Percentiles rank a stretch among this genome's conserved stretches.
Conservation (phyloP, 2,888 invertebrate species). For the Perizoma affinitatum region DNA sequence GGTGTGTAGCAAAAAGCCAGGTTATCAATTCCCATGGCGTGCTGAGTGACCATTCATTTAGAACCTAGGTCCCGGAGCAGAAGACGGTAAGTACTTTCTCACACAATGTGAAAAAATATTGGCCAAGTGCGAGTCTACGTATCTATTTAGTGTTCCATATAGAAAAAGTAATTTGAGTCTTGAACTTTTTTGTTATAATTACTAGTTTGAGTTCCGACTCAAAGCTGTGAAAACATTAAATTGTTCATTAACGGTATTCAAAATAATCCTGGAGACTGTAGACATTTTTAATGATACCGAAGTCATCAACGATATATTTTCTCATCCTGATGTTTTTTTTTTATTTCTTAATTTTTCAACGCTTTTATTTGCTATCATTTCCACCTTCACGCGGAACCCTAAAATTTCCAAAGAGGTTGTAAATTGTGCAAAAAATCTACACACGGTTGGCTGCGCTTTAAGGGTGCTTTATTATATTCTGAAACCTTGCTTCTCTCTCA, state of each 20-base stretch:
- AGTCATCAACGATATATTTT: too few species aligned
- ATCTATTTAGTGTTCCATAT: slow-evolving; percentile 4
- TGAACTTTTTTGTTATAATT: too few species aligned
- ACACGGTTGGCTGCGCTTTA: slow-evolving; percentile 64
- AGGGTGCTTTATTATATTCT: slow-evolving; percentile 73
- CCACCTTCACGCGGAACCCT: slow-evolving; percentile 22
- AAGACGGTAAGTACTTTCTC: slow-evolving; percentile 72
- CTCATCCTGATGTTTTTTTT: too few species aligned
- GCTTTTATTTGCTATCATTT: background rate
- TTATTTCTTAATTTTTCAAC: too few species aligned
- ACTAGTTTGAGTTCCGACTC: too few species aligned
- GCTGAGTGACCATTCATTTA: slow-evolving; percentile 43
- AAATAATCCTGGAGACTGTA: too few species aligned
- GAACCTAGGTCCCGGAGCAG: slow-evolving; percentile 49
- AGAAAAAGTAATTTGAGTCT: too few species aligned
- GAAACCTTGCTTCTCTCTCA: slow-evolving; percentile 55
- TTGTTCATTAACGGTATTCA: too few species aligned
- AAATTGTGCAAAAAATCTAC: slow-evolving; percentile 70
- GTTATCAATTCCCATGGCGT: slow-evolving; percentile 43
- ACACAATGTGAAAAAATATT: slow-evolving; percentile 47
- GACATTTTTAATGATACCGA: too few species aligned
- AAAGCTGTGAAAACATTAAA: too few species aligned
- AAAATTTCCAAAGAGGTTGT: slow-evolving; percentile 49
- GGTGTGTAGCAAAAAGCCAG: background rate
- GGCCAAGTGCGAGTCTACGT: slow-evolving; percentile 10